Evolutionary conservation across 2,888 invertebrate species (phyloP).

Genomic region (Diarsia brunnea): DNA sequence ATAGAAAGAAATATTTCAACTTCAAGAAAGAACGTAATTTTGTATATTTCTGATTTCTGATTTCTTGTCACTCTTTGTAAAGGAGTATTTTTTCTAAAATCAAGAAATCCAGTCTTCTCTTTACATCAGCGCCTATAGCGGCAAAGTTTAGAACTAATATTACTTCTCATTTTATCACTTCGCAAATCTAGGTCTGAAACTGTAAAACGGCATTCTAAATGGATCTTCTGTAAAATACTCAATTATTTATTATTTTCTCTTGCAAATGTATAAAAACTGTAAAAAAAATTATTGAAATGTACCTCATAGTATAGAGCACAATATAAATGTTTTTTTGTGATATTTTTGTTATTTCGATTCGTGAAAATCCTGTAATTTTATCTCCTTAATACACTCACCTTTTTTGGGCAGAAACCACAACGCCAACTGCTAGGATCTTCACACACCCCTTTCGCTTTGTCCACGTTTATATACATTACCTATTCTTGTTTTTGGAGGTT

Average conservation of each 20-base stretch:
- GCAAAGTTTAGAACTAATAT: constrained; percentile 23
- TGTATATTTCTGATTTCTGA: no score
- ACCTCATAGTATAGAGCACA: constrained; percentile 70
- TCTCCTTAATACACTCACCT: neutral
- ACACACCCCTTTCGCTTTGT: no score
- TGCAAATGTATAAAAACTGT: constrained; percentile 71
- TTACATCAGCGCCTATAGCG: constrained; percentile 17
- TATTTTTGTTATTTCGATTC: constrained; percentile 23
- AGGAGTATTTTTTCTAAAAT: neutral
- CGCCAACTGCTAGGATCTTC: no score
- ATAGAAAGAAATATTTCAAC: neutral
- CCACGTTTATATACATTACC: no score
- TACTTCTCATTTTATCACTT: constrained; percentile 38
- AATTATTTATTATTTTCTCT: constrained; percentile 71
- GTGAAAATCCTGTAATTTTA: neutral
- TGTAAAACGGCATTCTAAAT: constrained; percentile 56
- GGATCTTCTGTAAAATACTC: constrained; percentile 72
- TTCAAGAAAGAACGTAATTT: neutral
- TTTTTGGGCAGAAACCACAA: no score
- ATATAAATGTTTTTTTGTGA: constrained; percentile 47
- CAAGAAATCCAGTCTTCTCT: neutral
- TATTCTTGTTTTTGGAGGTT: no score
- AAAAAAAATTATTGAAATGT: constrained; percentile 69
- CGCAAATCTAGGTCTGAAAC: neutral
- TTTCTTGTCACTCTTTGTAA: no score